Evolutionary conservation across 2,888 invertebrate genomes (phyloP), one percentile per base, ranked within the genome.

Genomic region (Acanthosoma haemorrhoidale): DNA sequence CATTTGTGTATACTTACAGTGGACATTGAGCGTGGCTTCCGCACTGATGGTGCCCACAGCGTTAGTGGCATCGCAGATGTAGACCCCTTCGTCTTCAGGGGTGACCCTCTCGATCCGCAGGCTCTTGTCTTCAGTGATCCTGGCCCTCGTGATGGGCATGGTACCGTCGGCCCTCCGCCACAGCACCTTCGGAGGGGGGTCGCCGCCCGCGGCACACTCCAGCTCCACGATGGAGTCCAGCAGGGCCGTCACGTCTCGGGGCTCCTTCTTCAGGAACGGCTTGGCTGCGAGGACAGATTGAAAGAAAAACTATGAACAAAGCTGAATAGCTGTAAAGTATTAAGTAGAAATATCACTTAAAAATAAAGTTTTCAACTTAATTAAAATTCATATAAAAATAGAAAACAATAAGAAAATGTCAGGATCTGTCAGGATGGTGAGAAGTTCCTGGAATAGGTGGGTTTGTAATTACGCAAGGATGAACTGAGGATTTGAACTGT

Each of bases 21-120:
- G 89, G 59, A 96, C 92, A 72, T 90, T 91, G 41, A 96, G 86
- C 39, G 89, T 88, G 29, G 95, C 95, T 77, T 89, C 88, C 8
- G 93, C 91, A 66, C 88, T 86, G 75, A 93, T 90, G 64, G 87
- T 87, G 2, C 95, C 96, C 70, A 94, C 94, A 75, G 89, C 86
- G 79, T 95, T 96, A 78, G 91, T 91, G 25, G 94, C 95, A 79
- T 91, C 87, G 80, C 95, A 95, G 71, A 92, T 89, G 79, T 95
- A 96, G 70, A 88, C 85, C 36, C 94, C 96, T 77, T 92, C 92
- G 80, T 96, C 95, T 58, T 86, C 85, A 9, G 90, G 85, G 74
- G 87, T 87, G 41, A 94, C 91, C 77, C 88, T 87, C 77, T 91
- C 91, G 78, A 96, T 91, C 76, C 90, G 84, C 74, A 95, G 81